Conservation (phyloP, 1,140 invertebrate species). For the Eulimnadia texana region DNA sequence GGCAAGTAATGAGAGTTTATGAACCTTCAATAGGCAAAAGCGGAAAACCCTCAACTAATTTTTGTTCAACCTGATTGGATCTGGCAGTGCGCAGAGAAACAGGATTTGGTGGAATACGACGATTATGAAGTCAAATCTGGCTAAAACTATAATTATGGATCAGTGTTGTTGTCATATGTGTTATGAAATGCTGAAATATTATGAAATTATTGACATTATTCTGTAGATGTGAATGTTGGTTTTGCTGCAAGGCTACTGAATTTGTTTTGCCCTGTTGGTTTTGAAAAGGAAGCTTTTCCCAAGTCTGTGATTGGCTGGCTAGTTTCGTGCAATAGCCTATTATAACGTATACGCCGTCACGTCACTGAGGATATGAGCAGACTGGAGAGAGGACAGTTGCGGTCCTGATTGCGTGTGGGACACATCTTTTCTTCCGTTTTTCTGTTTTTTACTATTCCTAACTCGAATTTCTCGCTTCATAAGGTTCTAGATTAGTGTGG, state of each 20-base stretch:
- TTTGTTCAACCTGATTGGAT: conserved; percentile 12
- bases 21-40: not conserved
- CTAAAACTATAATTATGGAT: not conserved
- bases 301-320: not conserved
- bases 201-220: no score
- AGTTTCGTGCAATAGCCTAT: not conserved
- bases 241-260: no score
- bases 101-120: not conserved
- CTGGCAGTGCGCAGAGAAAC: not conserved
- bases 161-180: not conserved
- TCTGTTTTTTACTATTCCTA: not conserved
- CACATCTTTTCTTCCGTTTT: not conserved
- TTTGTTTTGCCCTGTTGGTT: no score
- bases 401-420: not conserved
- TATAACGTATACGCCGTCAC: not conserved
- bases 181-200: no score
- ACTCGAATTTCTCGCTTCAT: no score
- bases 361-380: not conserved
- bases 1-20: no score
- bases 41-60: conserved; percentile 1
- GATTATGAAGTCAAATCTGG: not conserved
- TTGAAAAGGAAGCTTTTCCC: no score
- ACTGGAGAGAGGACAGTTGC: not conserved
- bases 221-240: no score
- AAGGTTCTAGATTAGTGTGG: no score